A percentile compares a stretch with the other conserved stretches of the same genome.
phyloP scores from a whole-genome alignment of 2,113 vertebrate genomes.

The Tretioscincus oriximinensis region DNA sequence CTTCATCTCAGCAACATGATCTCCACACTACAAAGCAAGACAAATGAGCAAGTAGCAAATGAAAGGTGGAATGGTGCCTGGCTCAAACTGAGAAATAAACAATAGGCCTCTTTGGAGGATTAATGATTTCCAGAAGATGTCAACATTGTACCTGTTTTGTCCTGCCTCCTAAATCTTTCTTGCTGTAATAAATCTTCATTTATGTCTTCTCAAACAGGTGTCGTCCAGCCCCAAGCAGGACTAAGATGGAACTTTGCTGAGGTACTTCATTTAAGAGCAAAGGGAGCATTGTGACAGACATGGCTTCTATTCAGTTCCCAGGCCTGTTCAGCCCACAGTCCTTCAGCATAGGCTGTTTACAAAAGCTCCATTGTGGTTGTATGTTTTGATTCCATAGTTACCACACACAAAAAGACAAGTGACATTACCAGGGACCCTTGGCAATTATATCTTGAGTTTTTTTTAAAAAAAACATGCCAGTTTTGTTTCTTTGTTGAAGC shows the following conservation, averaged over 20 bases:
- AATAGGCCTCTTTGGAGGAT: conserved; percentile 8
- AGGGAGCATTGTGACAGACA: not conserved
- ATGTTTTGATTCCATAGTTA: conserved; percentile 25
- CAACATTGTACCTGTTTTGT: not conserved
- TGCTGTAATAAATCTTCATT: conserved; percentile 34
- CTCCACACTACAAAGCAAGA: conserved; percentile 12
- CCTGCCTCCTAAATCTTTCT: conserved; percentile 30
- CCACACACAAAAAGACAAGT: conserved; percentile 11
- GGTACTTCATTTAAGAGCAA: conserved; percentile 14
- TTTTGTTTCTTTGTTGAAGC: conserved; percentile 25
- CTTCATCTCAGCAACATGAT: conserved; percentile 53
- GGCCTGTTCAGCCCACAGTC: conserved; percentile 4
- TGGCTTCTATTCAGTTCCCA: conserved; percentile 21
- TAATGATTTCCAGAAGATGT: conserved; percentile 7
- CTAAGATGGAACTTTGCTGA: not conserved
- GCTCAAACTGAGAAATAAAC: conserved; percentile 29
- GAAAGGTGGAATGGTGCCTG: conserved; percentile 28
- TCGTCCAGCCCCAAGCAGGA: not conserved
- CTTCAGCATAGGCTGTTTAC: conserved; percentile 5
- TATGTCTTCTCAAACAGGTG: not conserved
- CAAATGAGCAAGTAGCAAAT: conserved; percentile 46
- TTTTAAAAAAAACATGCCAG: not conserved
- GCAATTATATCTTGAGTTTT: not conserved
- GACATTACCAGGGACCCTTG: conserved; percentile 10
- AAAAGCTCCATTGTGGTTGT: conserved; percentile 18